These are phyloP conservation scores for Ellobius talpinus DNA, from an alignment of 2,113 vertebrate species.

Conservation along the genomic window DNA sequence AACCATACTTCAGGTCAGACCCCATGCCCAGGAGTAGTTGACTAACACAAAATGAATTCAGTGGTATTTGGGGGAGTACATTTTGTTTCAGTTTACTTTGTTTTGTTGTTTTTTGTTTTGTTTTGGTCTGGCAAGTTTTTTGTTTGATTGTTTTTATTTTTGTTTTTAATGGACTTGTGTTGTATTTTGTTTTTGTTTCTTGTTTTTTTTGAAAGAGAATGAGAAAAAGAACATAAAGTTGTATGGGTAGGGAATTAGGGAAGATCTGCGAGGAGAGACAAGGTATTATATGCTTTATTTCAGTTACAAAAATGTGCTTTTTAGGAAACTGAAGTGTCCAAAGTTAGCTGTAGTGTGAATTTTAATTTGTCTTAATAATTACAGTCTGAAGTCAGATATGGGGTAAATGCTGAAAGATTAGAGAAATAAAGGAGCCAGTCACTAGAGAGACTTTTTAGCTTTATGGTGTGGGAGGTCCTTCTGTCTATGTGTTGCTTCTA, in stretches of 20 bases:
- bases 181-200: neutral
- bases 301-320: neutral
- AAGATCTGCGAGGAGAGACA: neutral
- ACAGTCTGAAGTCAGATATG: too few species aligned
- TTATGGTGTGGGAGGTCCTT: too few species aligned
- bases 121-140: neutral
- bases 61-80: neutral
- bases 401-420: too few species aligned
- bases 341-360: neutral
- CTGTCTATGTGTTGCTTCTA: too few species aligned
- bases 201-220: neutral
- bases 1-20: neutral
- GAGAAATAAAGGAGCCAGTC: too few species aligned
- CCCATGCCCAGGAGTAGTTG: neutral
- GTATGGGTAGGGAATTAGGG: neutral
- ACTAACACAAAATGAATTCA: neutral
- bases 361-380: too few species aligned
- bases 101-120: neutral
- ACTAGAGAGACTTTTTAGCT: too few species aligned
- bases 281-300: neutral
- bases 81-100: neutral
- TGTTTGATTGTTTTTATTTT: neutral
- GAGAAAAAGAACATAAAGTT: neutral
- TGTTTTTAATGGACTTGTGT: neutral
- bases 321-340: neutral